Base-by-base conservation (phyloP, 1,140 invertebrate genomes). In the Zophobas atratus region DNA sequence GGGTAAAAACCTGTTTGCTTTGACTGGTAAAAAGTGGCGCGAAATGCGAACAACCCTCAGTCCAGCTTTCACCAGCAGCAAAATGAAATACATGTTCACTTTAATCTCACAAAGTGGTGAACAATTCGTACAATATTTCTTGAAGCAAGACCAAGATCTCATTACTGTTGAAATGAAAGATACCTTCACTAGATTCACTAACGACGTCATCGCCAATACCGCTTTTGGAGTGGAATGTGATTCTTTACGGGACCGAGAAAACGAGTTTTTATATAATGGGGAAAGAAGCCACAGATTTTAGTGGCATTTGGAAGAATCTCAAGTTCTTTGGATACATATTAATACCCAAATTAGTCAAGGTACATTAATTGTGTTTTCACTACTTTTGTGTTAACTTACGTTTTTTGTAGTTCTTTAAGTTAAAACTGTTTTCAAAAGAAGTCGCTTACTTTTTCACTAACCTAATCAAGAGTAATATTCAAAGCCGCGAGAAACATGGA, bases 21-120 rank as follows among this genome's bases (percentile, higher is more conserved):
- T 87, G 35, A 79, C 53, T 48, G 83, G 71, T 88, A 0, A 88
- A 87, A 8, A 84, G 88, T 91, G 89, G 90, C 87, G 87, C 36
- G 87, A 90, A 57, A 89, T 91, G 87, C 82, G 90, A 0, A 86
- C 87, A 0, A 89, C 88, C 0, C 75, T 92, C 0, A 90, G 88
- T 41, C 90, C 91, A 1, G 87, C 88, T 0, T 92, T 92, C 78
- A 92, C 91, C 0, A 84, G 87, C 1, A 88, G 88, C 32, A 91
- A 91, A 82, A 90, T 92, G 89, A 86, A 87, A 36, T 78, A 72
- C 49, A 90, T 90, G 88, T 89, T 87, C 56, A 77, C 80, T 0
- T 75, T 90, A 4, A 89, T 91, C 83, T 82, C 82, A 4, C 86
- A 88, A 32, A 86, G 84, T 57, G 85, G 84, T 0, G 33, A 79